Base-by-base conservation (phyloP, 2,797 vertebrate species). In the Holocentrus rufus region DNA sequence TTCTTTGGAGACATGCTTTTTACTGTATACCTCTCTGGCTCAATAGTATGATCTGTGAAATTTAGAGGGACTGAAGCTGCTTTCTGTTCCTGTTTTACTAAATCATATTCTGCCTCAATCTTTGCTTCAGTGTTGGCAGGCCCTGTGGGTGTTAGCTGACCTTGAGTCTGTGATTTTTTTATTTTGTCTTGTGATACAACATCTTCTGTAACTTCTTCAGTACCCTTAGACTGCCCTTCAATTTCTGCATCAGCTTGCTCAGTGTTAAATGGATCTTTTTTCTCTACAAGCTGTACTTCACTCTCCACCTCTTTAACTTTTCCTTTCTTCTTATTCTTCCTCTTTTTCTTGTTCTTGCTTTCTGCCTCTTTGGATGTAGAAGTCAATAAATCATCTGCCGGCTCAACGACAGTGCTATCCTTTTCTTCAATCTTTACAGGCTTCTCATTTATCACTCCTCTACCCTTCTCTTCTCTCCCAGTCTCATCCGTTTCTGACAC, bases 281-380 rank as follows among this genome's bases (percentile, higher is more conserved):
- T 46, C 49, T 82, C n/a, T 68, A 36, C 14, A 59, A 27, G 22
- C 2, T 57, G 36, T 49, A 20, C 42, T 70, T 89, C 76, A 47
- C 20, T 52, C 23, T 91, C 81, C 67, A 25, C 46, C n/a, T 88
- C 89, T 79, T 83, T 84, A 23, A 52, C 55, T 49, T 84, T 91
- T 47, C 61, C 83, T 34, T 88, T 90, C 80, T 82, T 92, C 66
- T 85, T 92, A 70, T 55, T 88, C 69, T 74, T 91, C 59, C 54
- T 88, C 72, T 90, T 91, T 67, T 88, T 92, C 81, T 89, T 92
- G 73, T 73, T 77, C 74, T 92, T 90, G 42, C 50, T 80, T 50
- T 88, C 78, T 0, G 71, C 57, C 31, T 90, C 83, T 56, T 76
- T 81, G 10, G 58, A 34, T 14, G 20, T 0, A 60, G 80, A 56